Evolutionary conservation across 2,888 invertebrate species (phyloP).

Genomic region (Lithophane semibrunnea): DNA sequence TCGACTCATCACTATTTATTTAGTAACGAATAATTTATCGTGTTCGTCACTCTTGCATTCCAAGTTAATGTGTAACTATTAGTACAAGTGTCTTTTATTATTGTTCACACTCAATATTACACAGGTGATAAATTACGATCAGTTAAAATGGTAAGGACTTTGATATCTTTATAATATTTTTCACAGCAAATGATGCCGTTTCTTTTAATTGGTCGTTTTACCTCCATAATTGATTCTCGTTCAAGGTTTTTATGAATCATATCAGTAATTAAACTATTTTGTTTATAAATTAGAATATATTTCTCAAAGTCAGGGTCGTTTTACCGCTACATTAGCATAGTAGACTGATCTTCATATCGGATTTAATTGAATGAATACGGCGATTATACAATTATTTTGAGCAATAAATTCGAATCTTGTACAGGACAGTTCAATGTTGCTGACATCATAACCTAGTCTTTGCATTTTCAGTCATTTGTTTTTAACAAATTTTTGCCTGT

Average conservation of each 20-base stretch:
- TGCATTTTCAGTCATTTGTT: constrained; percentile 21
- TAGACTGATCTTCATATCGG: constrained; percentile 27
- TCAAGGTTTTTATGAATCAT: constrained; percentile 62
- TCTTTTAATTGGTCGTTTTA: constrained; percentile 47
- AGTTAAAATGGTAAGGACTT: constrained; percentile 52
- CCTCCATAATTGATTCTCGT: constrained; percentile 45
- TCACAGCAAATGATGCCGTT: constrained; percentile 25
- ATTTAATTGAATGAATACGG: constrained; percentile 39
- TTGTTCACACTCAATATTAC: constrained; percentile 22
- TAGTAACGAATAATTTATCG: constrained; percentile 1
- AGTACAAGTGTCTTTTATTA: constrained; percentile 35
- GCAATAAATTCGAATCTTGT: constrained; percentile 48
- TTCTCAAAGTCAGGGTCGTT: constrained; percentile 61
- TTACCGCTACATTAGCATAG: constrained; percentile 54
- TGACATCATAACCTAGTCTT: constrained; percentile 49
- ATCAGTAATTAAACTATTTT: constrained; percentile 43
- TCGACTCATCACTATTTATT: background rate
- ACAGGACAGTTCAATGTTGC: constrained; percentile 59
- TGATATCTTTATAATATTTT: constrained; percentile 30
- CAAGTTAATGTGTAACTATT: constrained; percentile 13
- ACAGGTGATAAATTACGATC: constrained; percentile 31
- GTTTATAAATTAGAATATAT: constrained; percentile 49
- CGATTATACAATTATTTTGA: constrained; percentile 52
- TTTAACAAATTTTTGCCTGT: background rate
- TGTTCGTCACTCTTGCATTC: background rate